These are phyloP conservation scores for Girardinus metallicus DNA, from an alignment of 2,797 vertebrate genomes.

Conservation along the genomic window DNA sequence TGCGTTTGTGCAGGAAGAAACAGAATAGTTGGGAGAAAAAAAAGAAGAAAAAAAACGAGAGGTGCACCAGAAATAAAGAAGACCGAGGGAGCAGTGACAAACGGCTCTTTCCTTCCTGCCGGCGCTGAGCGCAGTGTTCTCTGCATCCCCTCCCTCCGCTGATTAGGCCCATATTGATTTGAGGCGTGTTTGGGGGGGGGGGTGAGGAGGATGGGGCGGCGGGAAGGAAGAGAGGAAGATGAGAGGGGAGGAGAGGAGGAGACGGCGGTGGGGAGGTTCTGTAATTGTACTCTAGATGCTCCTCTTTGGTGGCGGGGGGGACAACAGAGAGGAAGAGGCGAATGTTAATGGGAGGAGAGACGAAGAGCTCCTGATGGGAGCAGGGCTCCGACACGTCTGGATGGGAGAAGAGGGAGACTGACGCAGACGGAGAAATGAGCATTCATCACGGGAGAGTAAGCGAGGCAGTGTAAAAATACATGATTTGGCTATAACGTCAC, in stretches of 20 bases:
- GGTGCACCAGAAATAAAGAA: constrained; percentile 55
- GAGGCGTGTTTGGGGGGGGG: constrained; percentile 79
- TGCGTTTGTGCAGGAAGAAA: constrained; percentile 49
- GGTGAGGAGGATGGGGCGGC: constrained; percentile 37
- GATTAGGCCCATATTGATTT: constrained; percentile 94
- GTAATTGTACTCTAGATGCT: constrained; percentile 89
- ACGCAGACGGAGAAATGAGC: constrained; percentile 32
- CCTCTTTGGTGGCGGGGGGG: constrained; percentile 66
- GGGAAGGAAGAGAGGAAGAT: constrained; percentile 50
- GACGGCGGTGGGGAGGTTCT: constrained; percentile 65
- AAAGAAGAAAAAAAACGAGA: constrained; percentile 43
- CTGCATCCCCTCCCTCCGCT: constrained; percentile 81
- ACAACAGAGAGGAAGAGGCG: constrained; percentile 61
- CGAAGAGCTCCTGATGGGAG: constrained; percentile 69
- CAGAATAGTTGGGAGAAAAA: constrained; percentile 60
- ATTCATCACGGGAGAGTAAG: constrained; percentile 35
- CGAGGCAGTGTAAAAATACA: constrained; percentile 34
- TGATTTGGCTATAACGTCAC: constrained; percentile 37
- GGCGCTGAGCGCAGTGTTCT: constrained; percentile 81
- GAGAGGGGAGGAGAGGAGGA: constrained; percentile 62
- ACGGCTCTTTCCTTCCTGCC: constrained; percentile 88
- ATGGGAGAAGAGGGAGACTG: constrained; percentile 34
- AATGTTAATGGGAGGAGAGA: constrained; percentile 56
- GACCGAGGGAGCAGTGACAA: constrained; percentile 82
- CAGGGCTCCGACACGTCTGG: constrained; percentile 62